Percentiles rank a stretch among this genome's conserved stretches.
These are phyloP conservation scores for Notolepis coatsorum DNA, from an alignment of 2,797 vertebrate genomes.

Conservation along the genomic window DNA sequence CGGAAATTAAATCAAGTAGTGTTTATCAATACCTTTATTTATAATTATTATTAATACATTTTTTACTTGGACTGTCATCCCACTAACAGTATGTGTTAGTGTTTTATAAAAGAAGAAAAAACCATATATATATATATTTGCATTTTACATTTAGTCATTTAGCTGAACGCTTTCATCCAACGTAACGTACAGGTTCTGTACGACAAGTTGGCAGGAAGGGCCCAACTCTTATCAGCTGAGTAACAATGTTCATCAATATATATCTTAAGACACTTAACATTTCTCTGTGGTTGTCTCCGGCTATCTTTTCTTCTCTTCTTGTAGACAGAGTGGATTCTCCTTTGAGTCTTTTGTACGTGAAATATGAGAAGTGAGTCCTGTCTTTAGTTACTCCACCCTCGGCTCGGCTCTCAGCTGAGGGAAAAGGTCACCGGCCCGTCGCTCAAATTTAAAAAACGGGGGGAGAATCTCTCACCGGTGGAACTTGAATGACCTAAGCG, in stretches of 20 bases:
- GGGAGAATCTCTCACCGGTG: not conserved
- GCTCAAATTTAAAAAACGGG: conserved; percentile 4
- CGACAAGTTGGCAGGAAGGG: too few species aligned
- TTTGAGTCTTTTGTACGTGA: conserved; percentile 56
- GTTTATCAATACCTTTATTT: conserved; percentile 27
- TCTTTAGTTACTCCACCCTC: conserved; percentile 67
- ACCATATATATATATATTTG: too few species aligned
- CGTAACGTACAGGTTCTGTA: too few species aligned
- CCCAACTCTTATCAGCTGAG: too few species aligned
- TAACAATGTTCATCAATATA: too few species aligned
- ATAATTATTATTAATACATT: not conserved
- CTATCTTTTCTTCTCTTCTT: conserved; percentile 28
- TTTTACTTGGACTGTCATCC: not conserved
- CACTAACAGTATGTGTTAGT: conserved; percentile 10
- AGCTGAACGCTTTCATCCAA: too few species aligned
- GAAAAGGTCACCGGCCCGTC: conserved; percentile 69
- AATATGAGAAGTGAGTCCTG: conserved; percentile 61
- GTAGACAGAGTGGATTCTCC: conserved; percentile 37
- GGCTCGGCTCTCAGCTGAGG: conserved; percentile 61
- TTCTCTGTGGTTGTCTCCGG: conserved; percentile 24
- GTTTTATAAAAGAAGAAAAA: too few species aligned
- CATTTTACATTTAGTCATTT: too few species aligned
- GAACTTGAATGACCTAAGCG: conserved; percentile 19
- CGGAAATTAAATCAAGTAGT: conserved; percentile 46
- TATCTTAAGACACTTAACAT: not conserved